phyloP scores from a whole-genome alignment of 92 coral and sea anemone species.

The Parazoanthus atlanticus region DNA sequence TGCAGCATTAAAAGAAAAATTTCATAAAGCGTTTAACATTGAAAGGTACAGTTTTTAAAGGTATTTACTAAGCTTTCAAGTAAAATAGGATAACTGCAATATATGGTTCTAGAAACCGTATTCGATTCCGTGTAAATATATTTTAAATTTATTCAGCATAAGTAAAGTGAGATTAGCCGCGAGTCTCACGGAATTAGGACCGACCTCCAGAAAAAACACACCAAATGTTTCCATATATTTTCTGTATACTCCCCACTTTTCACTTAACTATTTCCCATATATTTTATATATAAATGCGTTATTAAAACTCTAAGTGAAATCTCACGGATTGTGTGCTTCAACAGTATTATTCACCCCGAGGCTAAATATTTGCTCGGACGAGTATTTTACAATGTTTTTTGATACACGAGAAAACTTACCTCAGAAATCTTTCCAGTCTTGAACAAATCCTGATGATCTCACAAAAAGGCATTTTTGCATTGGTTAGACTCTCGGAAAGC shows the following conservation, averaged over 20 bases:
- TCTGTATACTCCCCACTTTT: conserved; percentile 2
- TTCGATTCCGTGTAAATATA: not conserved
- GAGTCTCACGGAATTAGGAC: not conserved
- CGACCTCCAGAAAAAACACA: not conserved
- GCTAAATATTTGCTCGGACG: conserved; percentile 4
- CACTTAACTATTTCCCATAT: not conserved
- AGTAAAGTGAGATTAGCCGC: not conserved
- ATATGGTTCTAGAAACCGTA: conserved; percentile 1
- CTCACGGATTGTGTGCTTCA: not conserved
- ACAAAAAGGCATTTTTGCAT: too few relatives aligned
- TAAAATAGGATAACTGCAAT: conserved; percentile 3
- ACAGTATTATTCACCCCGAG: not conserved
- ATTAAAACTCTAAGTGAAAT: not conserved
- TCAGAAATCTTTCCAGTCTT: too few relatives aligned
- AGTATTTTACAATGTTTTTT: not conserved
- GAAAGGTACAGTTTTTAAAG: not conserved
- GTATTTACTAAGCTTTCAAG: not conserved
- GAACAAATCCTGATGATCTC: too few relatives aligned
- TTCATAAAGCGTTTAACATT: not conserved
- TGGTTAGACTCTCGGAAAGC: too few relatives aligned
- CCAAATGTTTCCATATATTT: conserved; percentile 1
- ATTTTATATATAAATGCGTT: not conserved
- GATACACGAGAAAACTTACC: not conserved
- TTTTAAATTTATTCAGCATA: not conserved
- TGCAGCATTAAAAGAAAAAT: not conserved